Percentiles rank a stretch among this genome's conserved stretches.
These are phyloP conservation scores for Petaurus breviceps DNA, from an alignment of 2,113 vertebrate species.

Conservation along the genomic window DNA sequence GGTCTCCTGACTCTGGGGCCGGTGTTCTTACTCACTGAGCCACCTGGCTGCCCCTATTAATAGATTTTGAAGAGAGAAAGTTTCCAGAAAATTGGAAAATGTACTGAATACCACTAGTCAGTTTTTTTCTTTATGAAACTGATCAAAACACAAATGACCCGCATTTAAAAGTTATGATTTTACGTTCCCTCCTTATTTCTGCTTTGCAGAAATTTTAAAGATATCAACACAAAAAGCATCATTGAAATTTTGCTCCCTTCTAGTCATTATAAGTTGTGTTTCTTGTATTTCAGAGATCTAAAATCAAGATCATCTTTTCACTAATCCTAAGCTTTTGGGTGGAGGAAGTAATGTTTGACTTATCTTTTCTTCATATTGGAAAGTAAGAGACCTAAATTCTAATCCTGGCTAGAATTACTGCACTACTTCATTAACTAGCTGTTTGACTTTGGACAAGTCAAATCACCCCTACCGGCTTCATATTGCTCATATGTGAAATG, in stretches of 20 bases:
- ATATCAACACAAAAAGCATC: not conserved
- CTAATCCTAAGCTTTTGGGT: not conserved
- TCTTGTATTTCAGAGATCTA: not conserved
- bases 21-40: too few relatives aligned
- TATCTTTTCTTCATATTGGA: constrained; percentile 15
- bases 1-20: too few relatives aligned
- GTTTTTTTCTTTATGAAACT: not conserved
- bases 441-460: not conserved
- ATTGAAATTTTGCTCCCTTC: not conserved
- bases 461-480: constrained; percentile 1
- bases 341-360: not conserved
- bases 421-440: not conserved
- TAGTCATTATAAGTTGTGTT: constrained; percentile 6
- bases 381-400: not conserved
- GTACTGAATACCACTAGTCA: accelerated
- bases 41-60: too few relatives aligned
- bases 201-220: not conserved
- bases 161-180: not conserved
- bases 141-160: not conserved
- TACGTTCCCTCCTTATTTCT: not conserved
- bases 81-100: accelerated
- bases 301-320: constrained; percentile 22
- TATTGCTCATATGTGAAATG: constrained; percentile 20
- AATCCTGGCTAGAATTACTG: not conserved
- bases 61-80: accelerated